A percentile compares a stretch with the other conserved stretches of the same genome.
These are phyloP conservation scores for Apodemia mormo DNA, from an alignment of 2,888 invertebrate species.

Conservation along the genomic window DNA sequence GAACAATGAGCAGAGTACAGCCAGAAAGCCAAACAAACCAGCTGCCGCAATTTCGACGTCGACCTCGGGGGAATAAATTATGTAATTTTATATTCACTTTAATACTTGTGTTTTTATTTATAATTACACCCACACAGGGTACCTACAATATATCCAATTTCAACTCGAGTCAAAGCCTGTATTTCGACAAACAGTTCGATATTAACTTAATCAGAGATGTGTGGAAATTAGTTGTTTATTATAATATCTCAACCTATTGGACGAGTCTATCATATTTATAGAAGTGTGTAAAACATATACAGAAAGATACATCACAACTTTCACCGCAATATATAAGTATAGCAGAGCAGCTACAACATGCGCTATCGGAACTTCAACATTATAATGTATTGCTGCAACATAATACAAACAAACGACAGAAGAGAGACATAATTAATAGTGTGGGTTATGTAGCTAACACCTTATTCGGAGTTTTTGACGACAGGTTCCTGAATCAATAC, in stretches of 20 bases:
- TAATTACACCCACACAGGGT: slow-evolving; percentile 15
- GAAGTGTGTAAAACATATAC: slow-evolving; percentile 11
- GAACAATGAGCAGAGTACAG: too few species aligned
- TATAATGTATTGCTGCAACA: slow-evolving; percentile 29
- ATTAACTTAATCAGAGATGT: slow-evolving; percentile 18
- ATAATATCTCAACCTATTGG: slow-evolving; percentile 25
- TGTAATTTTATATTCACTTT: slow-evolving; percentile 16
- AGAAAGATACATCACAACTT: not conserved
- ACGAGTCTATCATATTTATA: slow-evolving; percentile 11
- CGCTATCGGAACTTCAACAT: slow-evolving; percentile 18
- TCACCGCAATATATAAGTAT: slow-evolving; percentile 16
- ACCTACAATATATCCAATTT: slow-evolving; percentile 10
- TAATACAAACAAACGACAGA: not conserved
- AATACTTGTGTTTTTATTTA: not conserved
- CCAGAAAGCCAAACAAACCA: too few species aligned
- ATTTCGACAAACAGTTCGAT: slow-evolving; percentile 20
- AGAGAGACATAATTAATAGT: slow-evolving; percentile 10
- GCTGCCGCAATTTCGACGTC: not conserved
- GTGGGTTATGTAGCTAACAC: not conserved
- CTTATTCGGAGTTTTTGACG: slow-evolving; percentile 12
- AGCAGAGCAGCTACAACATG: slow-evolving; percentile 17
- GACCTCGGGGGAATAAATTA: slow-evolving; percentile 9
- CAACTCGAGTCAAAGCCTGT: slow-evolving; percentile 10
- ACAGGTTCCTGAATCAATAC: not conserved
- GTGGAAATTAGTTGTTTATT: slow-evolving; percentile 21